These are phyloP conservation scores for Notodonta ziczac DNA, from an alignment of 2,888 invertebrate species.

Conservation along the genomic window DNA sequence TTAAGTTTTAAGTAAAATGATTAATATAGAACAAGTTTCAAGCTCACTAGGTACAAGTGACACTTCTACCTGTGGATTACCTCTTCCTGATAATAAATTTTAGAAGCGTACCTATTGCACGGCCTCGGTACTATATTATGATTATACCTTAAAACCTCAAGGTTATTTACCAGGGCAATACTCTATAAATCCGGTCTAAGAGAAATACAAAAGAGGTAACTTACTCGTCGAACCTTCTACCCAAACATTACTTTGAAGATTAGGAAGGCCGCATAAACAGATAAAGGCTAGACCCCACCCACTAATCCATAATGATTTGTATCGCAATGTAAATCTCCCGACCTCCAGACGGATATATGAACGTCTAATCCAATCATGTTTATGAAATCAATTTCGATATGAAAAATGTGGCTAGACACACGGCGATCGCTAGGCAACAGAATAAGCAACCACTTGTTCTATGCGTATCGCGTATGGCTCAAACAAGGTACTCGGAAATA, in stretches of 20 bases:
- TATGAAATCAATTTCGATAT: constrained; percentile 4
- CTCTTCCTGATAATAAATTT: no score
- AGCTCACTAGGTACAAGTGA: no score
- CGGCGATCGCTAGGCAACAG: not conserved
- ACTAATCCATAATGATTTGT: constrained; percentile 34
- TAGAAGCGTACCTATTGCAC: no score
- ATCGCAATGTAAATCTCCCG: constrained; percentile 9
- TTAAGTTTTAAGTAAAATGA: no score
- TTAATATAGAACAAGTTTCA: no score
- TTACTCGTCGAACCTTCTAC: not conserved
- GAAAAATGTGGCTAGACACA: constrained; percentile 11
- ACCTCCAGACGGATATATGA: constrained; percentile 9
- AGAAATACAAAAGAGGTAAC: not conserved
- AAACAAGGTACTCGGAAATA: not conserved
- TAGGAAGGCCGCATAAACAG: constrained; percentile 11
- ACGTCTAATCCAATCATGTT: not conserved
- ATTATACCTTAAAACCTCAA: not conserved
- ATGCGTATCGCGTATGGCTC: not conserved
- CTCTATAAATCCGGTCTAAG: not conserved
- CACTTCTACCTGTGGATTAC: no score
- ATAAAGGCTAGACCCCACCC: constrained; percentile 12
- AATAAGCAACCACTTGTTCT: not conserved
- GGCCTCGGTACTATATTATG: not conserved
- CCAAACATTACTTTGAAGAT: constrained; percentile 12
- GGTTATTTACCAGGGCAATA: not conserved